Conservation (phyloP, 2,113 vertebrate genomes). For the Catagonus wagneri region DNA sequence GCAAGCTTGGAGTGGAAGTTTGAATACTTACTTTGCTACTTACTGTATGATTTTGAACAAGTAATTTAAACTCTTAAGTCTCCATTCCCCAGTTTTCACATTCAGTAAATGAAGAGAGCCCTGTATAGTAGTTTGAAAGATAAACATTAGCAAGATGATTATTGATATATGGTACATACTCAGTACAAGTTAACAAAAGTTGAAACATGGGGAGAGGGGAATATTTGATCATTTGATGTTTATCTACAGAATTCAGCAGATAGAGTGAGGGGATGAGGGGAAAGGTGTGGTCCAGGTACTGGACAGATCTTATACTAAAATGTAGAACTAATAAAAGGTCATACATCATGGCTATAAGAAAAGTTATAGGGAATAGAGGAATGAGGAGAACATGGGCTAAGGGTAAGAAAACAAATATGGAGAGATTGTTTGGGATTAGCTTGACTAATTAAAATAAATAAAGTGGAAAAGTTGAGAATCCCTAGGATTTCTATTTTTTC, state of each 20-base stretch:
- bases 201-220: not conserved
- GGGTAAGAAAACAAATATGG: not conserved
- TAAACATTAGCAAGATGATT: not conserved
- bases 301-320: not conserved
- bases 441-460: slow-evolving; percentile 13
- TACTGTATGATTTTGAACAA: not conserved
- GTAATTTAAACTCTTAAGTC: not conserved
- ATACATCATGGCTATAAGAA: not conserved
- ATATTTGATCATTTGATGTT: not conserved
- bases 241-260: not conserved
- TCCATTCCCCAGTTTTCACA: not conserved
- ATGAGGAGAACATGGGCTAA: not conserved
- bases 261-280: not conserved
- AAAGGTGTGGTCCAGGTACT: not conserved
- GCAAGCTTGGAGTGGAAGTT: not conserved
- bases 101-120: not conserved
- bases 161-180: not conserved
- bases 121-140: not conserved
- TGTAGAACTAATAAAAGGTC: not conserved
- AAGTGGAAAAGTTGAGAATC: not conserved
- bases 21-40: not conserved
- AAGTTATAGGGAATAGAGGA: not conserved
- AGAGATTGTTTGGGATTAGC: not conserved
- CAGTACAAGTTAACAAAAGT: not conserved
- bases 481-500: not conserved